Evolutionary conservation across 1,140 invertebrate species (phyloP).

Genomic region (Sinella curviseta): DNA sequence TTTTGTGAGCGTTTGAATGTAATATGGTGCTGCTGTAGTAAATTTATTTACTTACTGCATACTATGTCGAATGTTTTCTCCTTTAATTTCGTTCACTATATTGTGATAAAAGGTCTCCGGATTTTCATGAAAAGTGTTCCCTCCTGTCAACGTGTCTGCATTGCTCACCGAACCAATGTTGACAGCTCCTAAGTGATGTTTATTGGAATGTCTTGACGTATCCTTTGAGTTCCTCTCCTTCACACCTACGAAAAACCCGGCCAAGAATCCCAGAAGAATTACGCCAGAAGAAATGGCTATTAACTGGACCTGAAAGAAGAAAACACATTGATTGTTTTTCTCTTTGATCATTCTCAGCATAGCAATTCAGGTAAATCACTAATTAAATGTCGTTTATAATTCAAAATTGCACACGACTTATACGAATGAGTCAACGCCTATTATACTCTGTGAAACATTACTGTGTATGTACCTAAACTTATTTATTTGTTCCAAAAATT

Average conservation of each 20-base stretch:
- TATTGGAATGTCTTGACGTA: neutral
- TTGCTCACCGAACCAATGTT: neutral
- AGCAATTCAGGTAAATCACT: too few relatives aligned
- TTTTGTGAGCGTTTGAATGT: too few relatives aligned
- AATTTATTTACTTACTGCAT: slow-evolving; percentile 35
- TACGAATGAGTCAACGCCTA: too few relatives aligned
- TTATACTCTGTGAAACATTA: too few relatives aligned
- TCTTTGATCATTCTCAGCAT: too few relatives aligned
- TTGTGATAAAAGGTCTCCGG: slow-evolving; percentile 39
- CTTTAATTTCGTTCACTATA: slow-evolving; percentile 38
- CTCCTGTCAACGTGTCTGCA: neutral
- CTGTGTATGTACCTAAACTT: too few relatives aligned
- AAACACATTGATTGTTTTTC: neutral
- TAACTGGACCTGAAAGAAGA: slow-evolving; percentile 30
- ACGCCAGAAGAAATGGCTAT: slow-evolving; percentile 23
- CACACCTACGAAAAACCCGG: slow-evolving; percentile 28
- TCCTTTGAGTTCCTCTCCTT: slow-evolving; percentile 15
- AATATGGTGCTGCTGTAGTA: too few relatives aligned
- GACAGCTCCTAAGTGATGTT: neutral
- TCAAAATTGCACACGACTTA: too few relatives aligned
- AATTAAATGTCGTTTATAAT: too few relatives aligned
- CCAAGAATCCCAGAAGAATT: slow-evolving; percentile 33
- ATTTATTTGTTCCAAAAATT: too few relatives aligned
- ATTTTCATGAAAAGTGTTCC: slow-evolving; percentile 29
- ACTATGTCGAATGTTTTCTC: slow-evolving; percentile 40